These are phyloP conservation scores for Psilopogon haemacephalus DNA, from an alignment of 2,113 vertebrate species.

Conservation along the genomic window DNA sequence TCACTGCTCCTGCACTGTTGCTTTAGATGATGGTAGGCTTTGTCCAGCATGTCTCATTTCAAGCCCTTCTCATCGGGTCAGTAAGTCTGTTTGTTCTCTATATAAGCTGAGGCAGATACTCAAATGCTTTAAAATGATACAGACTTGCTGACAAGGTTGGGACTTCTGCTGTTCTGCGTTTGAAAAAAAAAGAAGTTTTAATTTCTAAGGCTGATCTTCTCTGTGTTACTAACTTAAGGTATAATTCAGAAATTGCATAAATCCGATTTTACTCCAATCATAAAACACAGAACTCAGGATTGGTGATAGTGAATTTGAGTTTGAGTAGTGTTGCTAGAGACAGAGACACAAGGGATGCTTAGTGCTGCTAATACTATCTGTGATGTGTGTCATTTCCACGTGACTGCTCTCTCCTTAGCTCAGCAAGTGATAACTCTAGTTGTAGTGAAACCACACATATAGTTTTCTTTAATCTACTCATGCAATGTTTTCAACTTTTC, in stretches of 20 bases:
- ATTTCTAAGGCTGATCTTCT: neutral
- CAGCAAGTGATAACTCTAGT: neutral
- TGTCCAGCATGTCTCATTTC: neutral
- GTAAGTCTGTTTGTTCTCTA: neutral
- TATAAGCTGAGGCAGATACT: neutral
- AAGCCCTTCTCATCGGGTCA: neutral
- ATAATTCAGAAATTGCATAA: neutral
- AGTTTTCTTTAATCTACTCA: neutral
- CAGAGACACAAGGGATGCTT: neutral
- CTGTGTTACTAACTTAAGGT: neutral
- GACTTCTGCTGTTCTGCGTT: neutral
- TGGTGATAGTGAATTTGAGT: neutral
- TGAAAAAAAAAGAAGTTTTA: neutral
- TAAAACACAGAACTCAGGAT: neutral
- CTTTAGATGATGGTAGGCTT: neutral
- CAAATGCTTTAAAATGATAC: neutral
- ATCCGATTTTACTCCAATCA: neutral
- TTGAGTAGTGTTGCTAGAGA: neutral
- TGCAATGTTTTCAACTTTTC: neutral
- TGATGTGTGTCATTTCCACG: neutral
- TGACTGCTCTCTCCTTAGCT: neutral
- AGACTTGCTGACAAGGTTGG: neutral
- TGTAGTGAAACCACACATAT: neutral
- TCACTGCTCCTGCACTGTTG: neutral
- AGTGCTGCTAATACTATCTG: neutral